Evolutionary conservation across 2,888 invertebrate genomes (phyloP), one percentile per base, ranked within the genome.

Genomic region (Lutraria lutraria): DNA sequence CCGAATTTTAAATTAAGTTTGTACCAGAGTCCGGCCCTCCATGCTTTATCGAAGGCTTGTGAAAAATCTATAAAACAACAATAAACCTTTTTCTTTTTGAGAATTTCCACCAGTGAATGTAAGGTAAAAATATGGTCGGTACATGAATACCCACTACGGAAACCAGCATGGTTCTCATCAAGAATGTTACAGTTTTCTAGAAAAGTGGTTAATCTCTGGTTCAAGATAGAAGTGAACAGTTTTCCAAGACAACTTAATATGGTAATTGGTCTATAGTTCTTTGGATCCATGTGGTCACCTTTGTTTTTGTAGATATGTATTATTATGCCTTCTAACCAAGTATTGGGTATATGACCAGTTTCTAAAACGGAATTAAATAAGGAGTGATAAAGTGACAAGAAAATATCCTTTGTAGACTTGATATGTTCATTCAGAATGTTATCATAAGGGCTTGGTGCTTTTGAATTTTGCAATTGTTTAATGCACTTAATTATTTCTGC

Each of bases 271-370:
- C 85, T 53, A 43, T 87, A 90, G 76, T 87, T 88, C 31, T 63
- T 60, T 21, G 88, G 82, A 21, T 86, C 43, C 19, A 15, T 25
- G 12, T 19, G 19, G 25, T 80, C 10, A 1, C 85, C 86, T 53
- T 85, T 85, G n/a, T 89, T 89, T 76, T 88, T 90, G 43, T 56
- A 90, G 25, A 90, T 85, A 25, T 87, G 88, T 21, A 0, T 81
- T 25, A 89, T 87, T 31, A 25, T 80, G 10, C 87, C 87, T 29
- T 81, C 60, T 29, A 81, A 76, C 87, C 90, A 87, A 16, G 68
- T n/a, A n/a, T 81, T 34, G n/a, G 88, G 88, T n/a, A 87, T 31
- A n/a, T 68, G 53, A 21, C 83, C 88, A 31, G 81, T 76, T 10
- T 90, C 81, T 19, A 86, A 68, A 31, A 89, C 56, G 21, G 54